Conservation (phyloP, 2,888 invertebrate species). For the Apamea crenata region DNA sequence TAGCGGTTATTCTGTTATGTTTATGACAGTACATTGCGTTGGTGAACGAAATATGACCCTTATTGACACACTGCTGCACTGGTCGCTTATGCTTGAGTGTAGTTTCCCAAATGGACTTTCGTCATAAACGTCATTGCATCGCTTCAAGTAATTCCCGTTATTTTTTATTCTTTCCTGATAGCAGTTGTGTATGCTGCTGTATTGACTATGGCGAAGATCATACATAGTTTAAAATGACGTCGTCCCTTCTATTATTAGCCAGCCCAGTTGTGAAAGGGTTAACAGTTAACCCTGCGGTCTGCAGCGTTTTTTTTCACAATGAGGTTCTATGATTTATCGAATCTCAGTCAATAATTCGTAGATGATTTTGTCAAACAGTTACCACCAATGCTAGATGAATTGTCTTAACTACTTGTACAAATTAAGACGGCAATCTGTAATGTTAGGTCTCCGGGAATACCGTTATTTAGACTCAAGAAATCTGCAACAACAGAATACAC, state of each 20-base stretch:
- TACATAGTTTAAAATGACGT: not conserved
- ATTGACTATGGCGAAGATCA: not conserved
- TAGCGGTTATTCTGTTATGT: conserved; percentile 69
- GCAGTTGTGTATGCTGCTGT: no score
- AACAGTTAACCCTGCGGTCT: no score
- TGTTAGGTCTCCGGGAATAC: no score
- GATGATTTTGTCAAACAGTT: not conserved
- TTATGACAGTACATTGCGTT: conserved; percentile 40
- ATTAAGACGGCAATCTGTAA: not conserved
- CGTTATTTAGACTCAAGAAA: conserved; percentile 11
- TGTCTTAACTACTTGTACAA: not conserved
- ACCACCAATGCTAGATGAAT: not conserved
- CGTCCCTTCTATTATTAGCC: not conserved
- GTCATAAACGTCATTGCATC: not conserved
- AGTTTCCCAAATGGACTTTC: not conserved
- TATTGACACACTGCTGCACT: not conserved
- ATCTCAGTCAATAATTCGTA: not conserved
- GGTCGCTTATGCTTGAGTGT: not conserved
- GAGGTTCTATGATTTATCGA: not conserved
- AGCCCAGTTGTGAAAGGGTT: not conserved
- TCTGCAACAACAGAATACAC: conserved; percentile 71
- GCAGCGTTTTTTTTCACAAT: not conserved
- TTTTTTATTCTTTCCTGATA: not conserved
- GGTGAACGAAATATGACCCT: not conserved
- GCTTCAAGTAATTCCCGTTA: not conserved